Conservation (phyloP, 2,113 vertebrate species). For the Xenus cinereus region DNA sequence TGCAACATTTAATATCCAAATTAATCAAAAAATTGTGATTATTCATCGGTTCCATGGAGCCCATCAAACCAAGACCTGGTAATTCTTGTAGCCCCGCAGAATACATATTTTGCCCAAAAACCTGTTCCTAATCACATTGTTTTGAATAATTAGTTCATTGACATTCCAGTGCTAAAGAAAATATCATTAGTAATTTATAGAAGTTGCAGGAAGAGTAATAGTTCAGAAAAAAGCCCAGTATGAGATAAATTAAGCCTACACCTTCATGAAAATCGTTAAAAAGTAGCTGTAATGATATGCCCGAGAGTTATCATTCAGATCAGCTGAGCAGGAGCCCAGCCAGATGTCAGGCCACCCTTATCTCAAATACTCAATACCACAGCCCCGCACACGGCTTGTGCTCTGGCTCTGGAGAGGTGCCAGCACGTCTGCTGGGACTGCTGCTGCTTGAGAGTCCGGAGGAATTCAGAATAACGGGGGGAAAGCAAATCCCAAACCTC, state of each 20-base stretch:
- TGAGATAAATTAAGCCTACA: slow-evolving; percentile 5
- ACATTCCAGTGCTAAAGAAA: slow-evolving; percentile 46
- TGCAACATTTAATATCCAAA: slow-evolving; percentile 1
- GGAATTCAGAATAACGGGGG: not conserved
- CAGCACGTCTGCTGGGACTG: not conserved
- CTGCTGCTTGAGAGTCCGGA: not conserved
- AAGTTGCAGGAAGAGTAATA: not conserved
- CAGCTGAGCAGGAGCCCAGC: not conserved
- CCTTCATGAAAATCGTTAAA: not conserved
- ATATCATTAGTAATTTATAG: slow-evolving; percentile 35
- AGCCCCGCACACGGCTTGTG: not conserved
- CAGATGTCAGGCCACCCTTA: not conserved
- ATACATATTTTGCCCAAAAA: not conserved
- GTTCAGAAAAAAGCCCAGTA: not conserved
- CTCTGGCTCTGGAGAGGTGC: not conserved
- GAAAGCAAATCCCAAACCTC: not conserved
- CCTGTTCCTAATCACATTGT: not conserved
- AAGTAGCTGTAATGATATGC: not conserved
- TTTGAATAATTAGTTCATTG: slow-evolving; percentile 57
- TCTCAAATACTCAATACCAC: not conserved
- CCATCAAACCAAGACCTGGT: not conserved
- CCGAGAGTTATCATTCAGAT: not conserved
- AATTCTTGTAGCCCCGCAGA: not conserved
- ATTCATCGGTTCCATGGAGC: not conserved
- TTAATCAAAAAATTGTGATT: slow-evolving; percentile 8